Evolutionary conservation across 2,797 vertebrate genomes (phyloP), one percentile per base, ranked within the genome.

Genomic region (Myotis vivesi): DNA sequence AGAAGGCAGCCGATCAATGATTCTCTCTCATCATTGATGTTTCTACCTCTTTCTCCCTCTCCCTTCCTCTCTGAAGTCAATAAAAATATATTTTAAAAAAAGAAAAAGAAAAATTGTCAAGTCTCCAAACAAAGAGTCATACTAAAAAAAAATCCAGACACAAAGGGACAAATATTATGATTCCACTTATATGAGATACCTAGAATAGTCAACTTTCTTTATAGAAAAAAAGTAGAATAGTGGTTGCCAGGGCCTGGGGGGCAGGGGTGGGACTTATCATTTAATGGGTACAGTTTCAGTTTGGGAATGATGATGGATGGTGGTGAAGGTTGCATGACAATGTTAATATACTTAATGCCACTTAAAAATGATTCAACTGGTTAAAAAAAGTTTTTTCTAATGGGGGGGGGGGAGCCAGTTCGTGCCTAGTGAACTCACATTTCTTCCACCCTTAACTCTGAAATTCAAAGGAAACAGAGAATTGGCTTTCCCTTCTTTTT

Each of bases 401-500:
- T 66, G 69, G 69, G 71, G 33, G 15, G 0, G 5, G 36, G 36
- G 36, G 28, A 19, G 38, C 28, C 51, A 69, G 28, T 84, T 73
- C n/a, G 72, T 88, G 28, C 79, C 68, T 84, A 82, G 25, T 57
- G 66, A 89, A 82, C 28, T 80, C 85, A 80, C 23, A 86, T 73
- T 92, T 91, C 49, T 89, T 80, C 36, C 36, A 64, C 36, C 64
- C 83, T 79, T 66, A 88, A 71, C 51, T 68, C 77, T 83, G 46
- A 94, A 71, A 92, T 55, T 41, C 87, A 83, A 95, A 88, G 28
- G 59, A 83, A 86, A 84, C 51, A 38, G 51, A 82, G 33, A 38
- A 93, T 6, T 59, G 62, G 22, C 20, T 89, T 71, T 53, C 28
- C 55, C 33, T 11, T 64, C 64, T 87, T 55, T 53, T 64, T 53